Evolutionary conservation across 2,888 invertebrate genomes (phyloP), one percentile per base, ranked within the genome.

Genomic region (Miltochrista miniata): DNA sequence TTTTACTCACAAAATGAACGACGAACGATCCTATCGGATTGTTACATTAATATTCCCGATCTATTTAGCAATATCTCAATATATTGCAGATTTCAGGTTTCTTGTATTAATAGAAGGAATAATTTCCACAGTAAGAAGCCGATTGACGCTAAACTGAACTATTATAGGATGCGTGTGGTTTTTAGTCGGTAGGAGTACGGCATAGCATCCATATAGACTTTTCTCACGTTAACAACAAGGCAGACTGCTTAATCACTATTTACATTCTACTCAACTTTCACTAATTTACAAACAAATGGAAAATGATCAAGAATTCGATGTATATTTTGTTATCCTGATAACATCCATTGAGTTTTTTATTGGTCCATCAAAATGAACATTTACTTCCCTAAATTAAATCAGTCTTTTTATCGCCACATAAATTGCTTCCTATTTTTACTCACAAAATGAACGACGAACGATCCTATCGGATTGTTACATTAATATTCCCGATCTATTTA

Each of bases 341-440:
- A 24, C 5, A 24, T 24, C 5, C 18, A 24, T 24, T 24, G 18
- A 24, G 18, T 13, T 12, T 36, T 12, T 36, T 36, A 36, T 7
- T 36, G 36, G 7, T 31, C 31, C 31, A 31, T 31, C 31, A 31
- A 66, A 67, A 63, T 54, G 54, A 54, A 61, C 64, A 63, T 60
- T 53, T 47, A 33, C 52, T 43, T 24, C 54, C 34, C 41, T 47
- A 43, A 63, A 56, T 51, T 33, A 59, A 62, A 69, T 66, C 60
- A 51, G 45, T 39, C 41, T 49, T 66, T 53, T 62, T 52, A 48
- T 50, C 9, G 45, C 14, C 37, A 39, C 46, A 45, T 50, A 36
- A 53, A 50, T 35, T 45, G 43, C 10, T 30, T 9, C 30, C 18
- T 42, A 35, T 29, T 36, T 44, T 44, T 36, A 44, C 18, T 38